Evolutionary conservation across 2,888 invertebrate species (phyloP), one percentile per base, ranked within the genome.

Genomic region (Melieria omissa): DNA sequence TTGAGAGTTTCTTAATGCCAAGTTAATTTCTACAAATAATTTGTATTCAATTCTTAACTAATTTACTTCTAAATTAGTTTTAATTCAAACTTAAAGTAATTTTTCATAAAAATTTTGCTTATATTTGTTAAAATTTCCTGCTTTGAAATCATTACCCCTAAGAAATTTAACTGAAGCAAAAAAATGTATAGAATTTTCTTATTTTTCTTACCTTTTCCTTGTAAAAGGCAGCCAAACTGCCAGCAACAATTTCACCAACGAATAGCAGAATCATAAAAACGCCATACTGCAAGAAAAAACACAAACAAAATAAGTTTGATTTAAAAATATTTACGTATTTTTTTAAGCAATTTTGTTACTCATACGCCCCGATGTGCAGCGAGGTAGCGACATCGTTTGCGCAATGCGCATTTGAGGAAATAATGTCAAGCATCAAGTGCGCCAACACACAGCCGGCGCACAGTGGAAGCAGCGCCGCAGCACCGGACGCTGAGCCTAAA

Each of bases 191-290:
- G 4, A 52, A 52, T 9, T 54, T 29, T 29, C 2, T 29, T 29
- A 29, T 29, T 29, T 0, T 44, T 83, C 85, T 86, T 85, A 92
- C 92, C 82, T 89, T 89, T 72, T 89, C 88, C 87, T 89, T 91
- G 81, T 92, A 91, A 71, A 91, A 90, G 60, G 90, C 89, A 45
- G 91, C 91, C 77, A 93, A 86, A 70, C 91, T 90, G 70, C 90
- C 91, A 57, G 90, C 90, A 10, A 91, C 89, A 76, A 92, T 89
- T 86, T 93, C 92, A 78, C 92, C 86, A 71, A 91, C 82, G 78
- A 93, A 83, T 75, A 93, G 90, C 66, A 91, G 80, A 47, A 92
- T 87, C 80, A 93, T 88, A 71, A 92, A 89, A 68, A 92, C 88
- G 65, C 92, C 92, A 80, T 93, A 93, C 93, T 93, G 86, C 12